Conservation (phyloP, 1,140 invertebrate species). For the Dendrolimus kikuchii region DNA sequence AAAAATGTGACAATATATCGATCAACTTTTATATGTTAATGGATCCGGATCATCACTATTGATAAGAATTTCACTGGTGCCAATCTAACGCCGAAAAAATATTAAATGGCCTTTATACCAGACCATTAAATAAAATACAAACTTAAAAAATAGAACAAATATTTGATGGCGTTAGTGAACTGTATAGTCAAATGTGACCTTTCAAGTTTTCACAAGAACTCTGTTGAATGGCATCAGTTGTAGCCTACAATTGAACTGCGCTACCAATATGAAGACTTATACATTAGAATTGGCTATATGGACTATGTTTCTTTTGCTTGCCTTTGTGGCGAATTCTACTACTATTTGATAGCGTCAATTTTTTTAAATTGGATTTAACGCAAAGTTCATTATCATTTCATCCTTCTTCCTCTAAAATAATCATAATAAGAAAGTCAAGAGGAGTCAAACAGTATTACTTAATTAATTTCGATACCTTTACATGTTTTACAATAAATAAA, state of each 20-base stretch:
- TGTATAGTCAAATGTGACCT: neutral
- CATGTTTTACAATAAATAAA: slow-evolving; percentile 36
- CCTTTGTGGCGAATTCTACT: no score
- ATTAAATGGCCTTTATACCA: no score
- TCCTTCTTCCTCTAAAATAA: slow-evolving; percentile 14
- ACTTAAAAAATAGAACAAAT: no score
- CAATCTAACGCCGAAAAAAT: no score
- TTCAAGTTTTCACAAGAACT: neutral
- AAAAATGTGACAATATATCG: neutral
- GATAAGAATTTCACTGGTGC: no score
- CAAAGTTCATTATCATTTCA: slow-evolving; percentile 1
- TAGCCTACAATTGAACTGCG: neutral
- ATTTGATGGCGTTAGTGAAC: no score
- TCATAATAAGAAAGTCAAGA: slow-evolving; percentile 32
- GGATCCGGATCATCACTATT: no score
- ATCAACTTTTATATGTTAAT: no score
- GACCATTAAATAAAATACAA: no score
- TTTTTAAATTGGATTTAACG: neutral
- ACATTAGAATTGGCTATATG: no score
- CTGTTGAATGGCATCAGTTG: neutral
- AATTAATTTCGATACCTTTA: slow-evolving; percentile 61
- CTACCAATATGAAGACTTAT: neutral
- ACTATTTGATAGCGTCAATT: neutral
- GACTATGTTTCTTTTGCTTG: no score
- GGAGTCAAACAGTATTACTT: slow-evolving; percentile 68